These are phyloP conservation scores for Athalia cordata DNA, from an alignment of 2,888 invertebrate genomes.

Conservation along the genomic window DNA sequence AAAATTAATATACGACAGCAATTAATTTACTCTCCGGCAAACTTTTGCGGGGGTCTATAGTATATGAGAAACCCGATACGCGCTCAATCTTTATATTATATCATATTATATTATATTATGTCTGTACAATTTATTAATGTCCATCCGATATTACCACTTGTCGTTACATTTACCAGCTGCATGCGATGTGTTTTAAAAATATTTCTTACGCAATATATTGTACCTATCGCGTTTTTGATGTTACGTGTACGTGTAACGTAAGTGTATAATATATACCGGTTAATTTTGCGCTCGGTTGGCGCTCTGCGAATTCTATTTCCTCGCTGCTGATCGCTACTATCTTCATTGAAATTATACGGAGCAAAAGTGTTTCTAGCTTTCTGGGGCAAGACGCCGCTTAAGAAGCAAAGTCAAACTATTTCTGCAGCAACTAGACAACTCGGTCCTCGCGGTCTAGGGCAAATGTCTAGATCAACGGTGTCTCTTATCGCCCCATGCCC, in stretches of 20 bases:
- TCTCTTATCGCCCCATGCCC: not conserved
- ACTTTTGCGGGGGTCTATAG: not conserved
- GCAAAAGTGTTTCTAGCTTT: conserved; percentile 41
- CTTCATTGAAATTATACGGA: conserved; percentile 23
- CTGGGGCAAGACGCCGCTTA: conserved; percentile 33
- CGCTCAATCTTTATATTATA: no score
- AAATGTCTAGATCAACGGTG: conserved; percentile 8
- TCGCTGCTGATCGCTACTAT: conserved; percentile 5
- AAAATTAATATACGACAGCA: conserved; percentile 67
- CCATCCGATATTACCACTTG: not conserved
- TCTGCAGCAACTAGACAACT: conserved; percentile 33
- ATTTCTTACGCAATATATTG: no score
- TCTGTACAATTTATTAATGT: not conserved
- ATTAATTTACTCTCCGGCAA: conserved; percentile 67
- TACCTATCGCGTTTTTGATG: no score
- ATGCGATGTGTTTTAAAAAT: no score
- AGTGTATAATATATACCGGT: no score
- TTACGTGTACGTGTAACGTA: no score
- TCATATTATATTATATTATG: not conserved
- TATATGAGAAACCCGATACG: conserved; percentile 12
- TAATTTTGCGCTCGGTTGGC: conserved; percentile 15
- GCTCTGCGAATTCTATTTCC: conserved; percentile 30
- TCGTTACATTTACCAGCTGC: not conserved
- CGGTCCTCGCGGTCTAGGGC: conserved; percentile 39
- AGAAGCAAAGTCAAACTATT: conserved; percentile 40